Percentiles rank a stretch among this genome's conserved stretches.
These are phyloP conservation scores for Spinus olivaceus DNA, from an alignment of 2,797 vertebrate genomes.

Conservation along the genomic window DNA sequence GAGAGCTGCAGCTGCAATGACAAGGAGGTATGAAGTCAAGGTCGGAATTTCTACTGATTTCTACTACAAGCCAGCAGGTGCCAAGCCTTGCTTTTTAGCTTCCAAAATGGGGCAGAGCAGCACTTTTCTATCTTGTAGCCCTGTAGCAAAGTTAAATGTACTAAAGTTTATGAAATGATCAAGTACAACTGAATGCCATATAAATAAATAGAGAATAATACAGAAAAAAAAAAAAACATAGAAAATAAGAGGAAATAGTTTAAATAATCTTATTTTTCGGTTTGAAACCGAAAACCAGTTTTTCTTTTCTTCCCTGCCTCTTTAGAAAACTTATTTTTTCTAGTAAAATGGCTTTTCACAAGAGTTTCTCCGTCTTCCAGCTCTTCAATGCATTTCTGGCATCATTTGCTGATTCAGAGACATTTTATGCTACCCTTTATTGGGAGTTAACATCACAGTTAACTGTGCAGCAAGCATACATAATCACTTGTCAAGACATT, in stretches of 20 bases:
- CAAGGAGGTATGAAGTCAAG: not conserved
- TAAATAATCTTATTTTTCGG: not conserved
- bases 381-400: not conserved
- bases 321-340: not conserved
- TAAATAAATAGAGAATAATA: not conserved
- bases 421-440: not conserved
- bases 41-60: not conserved
- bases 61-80: rapidly evolving
- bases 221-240: not conserved
- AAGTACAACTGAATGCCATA: not conserved
- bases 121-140: not conserved
- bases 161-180: not conserved
- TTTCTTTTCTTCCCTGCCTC: not conserved
- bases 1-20: not conserved
- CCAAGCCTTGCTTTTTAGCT: not conserved
- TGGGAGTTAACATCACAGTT: not conserved
- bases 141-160: not conserved
- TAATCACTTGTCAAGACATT: not conserved
- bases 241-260: not conserved
- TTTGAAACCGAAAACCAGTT: not conserved
- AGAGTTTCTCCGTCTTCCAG: not conserved
- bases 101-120: not conserved
- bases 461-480: not conserved
- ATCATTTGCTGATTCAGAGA: not conserved
- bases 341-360: not conserved